Evolutionary conservation across 2,888 invertebrate genomes (phyloP), one percentile per base, ranked within the genome.

Genomic region (Oxyscelio sp.): DNA sequence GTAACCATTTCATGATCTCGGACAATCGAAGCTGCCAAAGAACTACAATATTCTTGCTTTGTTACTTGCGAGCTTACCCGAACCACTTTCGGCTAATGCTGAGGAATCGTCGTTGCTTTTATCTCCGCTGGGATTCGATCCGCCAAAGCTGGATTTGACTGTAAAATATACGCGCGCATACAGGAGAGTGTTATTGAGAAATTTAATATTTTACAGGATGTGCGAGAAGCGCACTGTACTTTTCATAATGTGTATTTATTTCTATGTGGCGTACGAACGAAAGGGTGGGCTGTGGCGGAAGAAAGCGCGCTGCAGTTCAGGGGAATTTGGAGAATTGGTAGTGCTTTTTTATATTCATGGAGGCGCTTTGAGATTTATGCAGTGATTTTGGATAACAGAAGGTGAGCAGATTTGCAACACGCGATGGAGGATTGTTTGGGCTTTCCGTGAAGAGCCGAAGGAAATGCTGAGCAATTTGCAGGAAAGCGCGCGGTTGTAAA

Each of bases 331-430:
- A 11, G 63, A 78, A 79, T 79, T 71, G 71, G 70, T 70, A 79
- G 79, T 71, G 71, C 79, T 79, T 79, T 78, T 79, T 79, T 71
- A 70, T 79, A 79, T 79, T 79, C 71, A 79, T 65, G 79, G 34
- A 54, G 56, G 56, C 22, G 63, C 79, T 56, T 63, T 70, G 79
- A 79, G 79, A 79, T 79, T 79, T 71, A 71, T 71, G 79, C 71
- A 71, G 71, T 71, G 79, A 79, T 79, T 79, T 71, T 65, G 79
- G 79, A 71, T 79, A 79, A 70, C 63, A 58, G 13, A 54, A 45
- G 71, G 45, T 52, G 52, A 66, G 77, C 58, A 40, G 59, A 77
- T 21, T 65, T 24, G 48, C 65, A 75, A 75, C 75, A 50, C 31
- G 21, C 52, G 61, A 50, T 43, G 50, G 34, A 54, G 68, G 68